Base-by-base conservation (phyloP, 2,797 vertebrate genomes). In the Gadopsis bispinosus region DNA sequence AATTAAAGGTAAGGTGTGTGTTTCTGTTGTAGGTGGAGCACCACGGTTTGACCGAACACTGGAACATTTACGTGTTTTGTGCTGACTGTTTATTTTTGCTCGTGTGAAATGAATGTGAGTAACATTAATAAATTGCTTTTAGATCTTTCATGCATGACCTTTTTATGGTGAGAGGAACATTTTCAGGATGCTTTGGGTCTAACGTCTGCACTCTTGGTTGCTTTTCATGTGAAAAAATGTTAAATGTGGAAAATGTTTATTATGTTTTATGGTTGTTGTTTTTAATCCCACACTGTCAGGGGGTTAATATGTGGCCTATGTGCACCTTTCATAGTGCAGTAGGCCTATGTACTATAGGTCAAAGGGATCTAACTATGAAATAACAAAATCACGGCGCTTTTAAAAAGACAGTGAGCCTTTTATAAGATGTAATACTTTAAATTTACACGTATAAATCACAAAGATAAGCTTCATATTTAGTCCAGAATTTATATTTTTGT, bases 1-100 rank as follows among this genome's bases (percentile, higher is more conserved):
- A 11, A 56, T 73, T 4, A 73, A 79, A 92, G 93, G 94, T 95
- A 83, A 77, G 87, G 53, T 11, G 41, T 54, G 51, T 72, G 3
- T 45, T 54, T 69, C 47, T 63, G 43, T 6, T 35, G 12, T n/a
- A 13, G 7, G 1, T 9, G 14, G 5, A n/a, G 17, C 0, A 2
- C 3, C 47, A 20, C 20, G 20, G 26, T 66, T 41, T n/a, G 17
- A 55, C 6, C 5, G 29, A 39, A 55, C 8, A 6, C 31, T 19
- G 20, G 3, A 19, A 16, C 13, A 35, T 45, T 56, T 17, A n/a
- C 43, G 4, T n/a, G 0, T 62, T 48, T 29, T 3, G 39, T 64
- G 53, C 26, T 29, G 11, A 33, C 16, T 12, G 1, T 50, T 58
- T 7, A 7, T 31, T 17, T 31, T 31, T 39, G 2, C n/a, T 58